Conservation (phyloP, 2,888 invertebrate species). For the Mythimna impura region DNA sequence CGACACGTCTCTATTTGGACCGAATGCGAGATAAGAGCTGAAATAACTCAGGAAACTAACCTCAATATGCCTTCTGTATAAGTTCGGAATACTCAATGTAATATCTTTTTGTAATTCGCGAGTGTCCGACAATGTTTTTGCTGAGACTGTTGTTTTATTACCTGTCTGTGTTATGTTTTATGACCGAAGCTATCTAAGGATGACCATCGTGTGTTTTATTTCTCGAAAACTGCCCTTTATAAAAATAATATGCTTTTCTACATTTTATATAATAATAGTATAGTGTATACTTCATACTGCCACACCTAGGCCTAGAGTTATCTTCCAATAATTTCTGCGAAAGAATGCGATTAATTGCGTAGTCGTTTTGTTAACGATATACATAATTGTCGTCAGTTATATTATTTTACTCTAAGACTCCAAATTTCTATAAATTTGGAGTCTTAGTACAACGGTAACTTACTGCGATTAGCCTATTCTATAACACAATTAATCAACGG, state of each 20-base stretch:
- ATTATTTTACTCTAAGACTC: too few relatives aligned
- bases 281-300: too few relatives aligned
- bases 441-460: background rate
- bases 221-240: background rate
- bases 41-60: slow-evolving; percentile 75
- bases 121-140: slow-evolving; percentile 26
- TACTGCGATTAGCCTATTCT: background rate
- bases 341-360: background rate
- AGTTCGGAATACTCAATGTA: slow-evolving; percentile 58
- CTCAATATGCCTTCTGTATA: slow-evolving; percentile 63
- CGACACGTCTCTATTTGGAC: slow-evolving; percentile 79
- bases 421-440: background rate
- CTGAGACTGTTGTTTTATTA: slow-evolving; percentile 18
- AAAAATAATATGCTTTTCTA: background rate
- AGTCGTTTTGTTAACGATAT: background rate
- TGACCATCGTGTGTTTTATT: background rate
- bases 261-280: too few relatives aligned
- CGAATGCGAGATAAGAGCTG: slow-evolving; percentile 77
- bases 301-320: background rate
- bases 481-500: slow-evolving; percentile 8
- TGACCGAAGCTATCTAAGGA: background rate
- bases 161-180: slow-evolving; percentile 17
- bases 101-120: slow-evolving; percentile 39
- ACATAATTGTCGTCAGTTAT: too few relatives aligned
- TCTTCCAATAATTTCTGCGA: background rate